Base-by-base conservation (phyloP, 1,140 invertebrate species). In the Leptinotarsa defecta region DNA sequence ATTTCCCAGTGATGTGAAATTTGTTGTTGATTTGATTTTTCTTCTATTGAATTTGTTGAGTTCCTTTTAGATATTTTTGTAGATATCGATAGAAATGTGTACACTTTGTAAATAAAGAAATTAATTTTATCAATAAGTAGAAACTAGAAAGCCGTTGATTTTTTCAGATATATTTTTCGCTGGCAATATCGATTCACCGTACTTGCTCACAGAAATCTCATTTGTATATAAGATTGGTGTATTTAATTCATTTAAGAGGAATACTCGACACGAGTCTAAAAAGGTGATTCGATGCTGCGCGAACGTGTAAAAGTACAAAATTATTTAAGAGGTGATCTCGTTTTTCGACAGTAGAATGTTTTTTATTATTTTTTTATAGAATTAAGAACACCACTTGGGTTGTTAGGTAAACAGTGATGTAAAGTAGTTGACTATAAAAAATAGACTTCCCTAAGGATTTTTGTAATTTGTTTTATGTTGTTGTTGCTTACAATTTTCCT, bases 281-380 rank as follows among this genome's bases (percentile, higher is more conserved):
- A 72, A 64, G 15, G 63, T 73, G 74, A 73, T 48, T 76, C 75
- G 49, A 76, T 71, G 74, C 73, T 77, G 77, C 79, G 77, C 71
- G 77, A 76, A 72, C 75, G 71, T 78, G 77, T 75, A 80, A 81
- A 82, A 82, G 81, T 82, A 82, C 81, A 82, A 82, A 82, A 81
- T 82, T 82, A 80, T 82, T 82, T 82, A 82, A 81, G 80, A 80
- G 79, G 77, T 81, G 81, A 82, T 82, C 81, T 82, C 81, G 80
- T 78, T 61, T 82, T 79, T 78, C 78, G 77, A 78, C 71, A 77
- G 74, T 82, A 82, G 79, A 79, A 78, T 74, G 74, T 82, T 78
- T 79, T 77, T 82, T 79, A 77, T 79, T 73, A 75, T 77, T 77
- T 74, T 57, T 57, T 78, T 77, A 63, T 79, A 79, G 78, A 71